phyloP scores from a whole-genome alignment of 2,888 invertebrate species.

The Agriopis leucophaearia region DNA sequence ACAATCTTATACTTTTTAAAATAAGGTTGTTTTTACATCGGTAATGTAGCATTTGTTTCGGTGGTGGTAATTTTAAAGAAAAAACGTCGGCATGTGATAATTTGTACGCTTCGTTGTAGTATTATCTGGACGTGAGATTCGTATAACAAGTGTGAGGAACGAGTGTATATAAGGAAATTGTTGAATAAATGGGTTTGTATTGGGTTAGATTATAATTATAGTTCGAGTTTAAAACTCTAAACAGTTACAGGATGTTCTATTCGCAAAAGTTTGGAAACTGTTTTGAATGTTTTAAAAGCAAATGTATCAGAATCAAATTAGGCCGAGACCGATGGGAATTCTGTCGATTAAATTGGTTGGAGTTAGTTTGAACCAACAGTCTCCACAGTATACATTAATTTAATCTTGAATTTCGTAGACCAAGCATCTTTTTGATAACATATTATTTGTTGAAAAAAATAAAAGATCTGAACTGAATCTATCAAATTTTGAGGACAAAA shows the following conservation, averaged over 20 bases:
- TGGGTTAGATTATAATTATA: slow-evolving; percentile 64
- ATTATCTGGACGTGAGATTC: slow-evolving; percentile 82
- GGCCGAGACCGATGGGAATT: slow-evolving; percentile 20
- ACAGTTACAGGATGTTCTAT: slow-evolving; percentile 39
- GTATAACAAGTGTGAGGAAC: slow-evolving; percentile 75
- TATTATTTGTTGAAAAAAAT: too few species aligned
- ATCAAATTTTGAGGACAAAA: too few species aligned
- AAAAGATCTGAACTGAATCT: too few species aligned
- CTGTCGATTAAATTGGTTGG: slow-evolving; percentile 9
- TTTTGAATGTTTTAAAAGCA: slow-evolving; percentile 30
- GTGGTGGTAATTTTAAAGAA: slow-evolving; percentile 65
- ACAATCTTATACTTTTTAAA: slow-evolving; percentile 45
- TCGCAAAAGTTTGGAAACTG: slow-evolving; percentile 23
- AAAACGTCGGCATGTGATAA: slow-evolving; percentile 80
- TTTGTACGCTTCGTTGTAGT: slow-evolving; percentile 85
- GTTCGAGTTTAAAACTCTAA: slow-evolving; percentile 52
- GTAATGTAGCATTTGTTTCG: slow-evolving; percentile 48
- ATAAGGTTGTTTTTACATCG: slow-evolving; percentile 48
- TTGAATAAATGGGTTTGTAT: slow-evolving; percentile 69
- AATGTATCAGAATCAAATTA: slow-evolving; percentile 27
- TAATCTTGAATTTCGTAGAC: too few species aligned
- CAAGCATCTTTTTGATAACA: too few species aligned
- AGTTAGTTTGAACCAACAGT: slow-evolving; percentile 3
- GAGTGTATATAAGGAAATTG: slow-evolving; percentile 70
- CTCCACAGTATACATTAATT: too few species aligned